Conservation (phyloP, 92 coral and sea anemone species). For the Palythoa grandis region DNA sequence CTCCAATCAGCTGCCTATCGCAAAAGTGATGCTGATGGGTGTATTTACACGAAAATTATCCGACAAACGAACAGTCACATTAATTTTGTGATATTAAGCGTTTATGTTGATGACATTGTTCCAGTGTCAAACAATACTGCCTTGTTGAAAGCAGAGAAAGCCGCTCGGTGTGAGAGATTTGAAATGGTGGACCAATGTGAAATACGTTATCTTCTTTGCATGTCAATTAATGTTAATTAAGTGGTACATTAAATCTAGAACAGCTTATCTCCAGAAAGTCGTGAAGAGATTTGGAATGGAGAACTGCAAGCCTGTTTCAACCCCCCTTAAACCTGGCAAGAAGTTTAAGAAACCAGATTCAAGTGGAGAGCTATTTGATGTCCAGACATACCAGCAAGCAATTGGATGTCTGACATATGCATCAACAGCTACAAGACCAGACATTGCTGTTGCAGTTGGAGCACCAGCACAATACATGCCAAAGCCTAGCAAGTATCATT, state of each 20-base stretch:
- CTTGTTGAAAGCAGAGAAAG: conserved; percentile 65
- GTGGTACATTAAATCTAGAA: conserved; percentile 57
- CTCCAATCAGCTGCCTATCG: conserved; percentile 46
- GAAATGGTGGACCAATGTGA: conserved; percentile 63
- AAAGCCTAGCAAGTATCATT: conserved; percentile 52
- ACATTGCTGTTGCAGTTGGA: conserved; percentile 53
- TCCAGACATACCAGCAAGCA: conserved; percentile 55
- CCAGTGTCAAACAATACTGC: conserved; percentile 48
- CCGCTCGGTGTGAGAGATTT: conserved; percentile 50
- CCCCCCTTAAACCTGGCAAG: conserved; percentile 67
- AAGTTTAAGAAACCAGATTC: conserved; percentile 49
- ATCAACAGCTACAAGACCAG: conserved; percentile 68
- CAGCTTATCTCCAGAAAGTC: conserved; percentile 55
- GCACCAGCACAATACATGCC: conserved; percentile 44
- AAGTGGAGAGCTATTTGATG: conserved; percentile 53
- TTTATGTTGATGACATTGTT: conserved; percentile 56
- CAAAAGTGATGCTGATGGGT: conserved; percentile 45
- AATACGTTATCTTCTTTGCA: conserved; percentile 59
- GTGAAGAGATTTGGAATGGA: conserved; percentile 71
- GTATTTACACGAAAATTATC: conserved; percentile 50
- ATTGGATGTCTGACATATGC: conserved; percentile 67
- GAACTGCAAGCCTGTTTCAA: conserved; percentile 68
- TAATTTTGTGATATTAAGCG: conserved; percentile 40
- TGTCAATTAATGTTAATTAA: conserved; percentile 67
- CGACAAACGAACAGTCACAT: conserved; percentile 46